Evolutionary conservation across 1,140 invertebrate species (phyloP), one percentile per base, ranked within the genome.

Genomic region (Drosophila azteca): DNA sequence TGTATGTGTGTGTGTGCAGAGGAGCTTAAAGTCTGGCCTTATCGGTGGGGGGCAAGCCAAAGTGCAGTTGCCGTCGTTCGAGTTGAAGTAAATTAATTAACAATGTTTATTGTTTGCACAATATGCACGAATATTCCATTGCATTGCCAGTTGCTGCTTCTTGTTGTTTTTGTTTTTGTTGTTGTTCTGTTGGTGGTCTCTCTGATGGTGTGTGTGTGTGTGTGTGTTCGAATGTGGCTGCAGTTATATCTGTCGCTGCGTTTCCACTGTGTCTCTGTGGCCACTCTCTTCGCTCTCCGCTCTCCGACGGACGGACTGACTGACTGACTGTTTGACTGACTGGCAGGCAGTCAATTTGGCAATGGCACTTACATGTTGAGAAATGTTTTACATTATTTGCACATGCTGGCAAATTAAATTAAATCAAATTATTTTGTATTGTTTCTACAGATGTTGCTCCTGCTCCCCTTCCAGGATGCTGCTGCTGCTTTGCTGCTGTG

Each of bases 41-140:
- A 57, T 74, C 70, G 39, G 24, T 6, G 20, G 4, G 22, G 31
- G 57, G 43, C 53, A 49, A 43, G 60, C 44, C 26, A 58, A 49
- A 66, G 71, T 75, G 71, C 71, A 74, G 71, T 48, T 52, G 26
- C 53, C 49, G 35, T 39, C 35, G 61, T 48, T 75, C 61, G 71
- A 75, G 71, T 66, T 75, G 71, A 75, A 75, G 71, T 75, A 75
- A 75, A 75, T 75, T 75, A 75, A 75, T 75, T 75, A 75, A 75
- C 71, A 75, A 75, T 75, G 71, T 75, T 74, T 75, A 75, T 75
- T 75, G 71, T 75, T 75, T 75, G 62, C 53, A 49, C 54, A 75
- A 75, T 75, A 75, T 74, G 71, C 49, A 61, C 44, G 49, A 58
- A 58, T 74, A 63, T n/a, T 58, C 45, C 57, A 72, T 17, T 15